Evolutionary conservation across 2,888 invertebrate species (phyloP).

Genomic region (Crematogaster levior): DNA sequence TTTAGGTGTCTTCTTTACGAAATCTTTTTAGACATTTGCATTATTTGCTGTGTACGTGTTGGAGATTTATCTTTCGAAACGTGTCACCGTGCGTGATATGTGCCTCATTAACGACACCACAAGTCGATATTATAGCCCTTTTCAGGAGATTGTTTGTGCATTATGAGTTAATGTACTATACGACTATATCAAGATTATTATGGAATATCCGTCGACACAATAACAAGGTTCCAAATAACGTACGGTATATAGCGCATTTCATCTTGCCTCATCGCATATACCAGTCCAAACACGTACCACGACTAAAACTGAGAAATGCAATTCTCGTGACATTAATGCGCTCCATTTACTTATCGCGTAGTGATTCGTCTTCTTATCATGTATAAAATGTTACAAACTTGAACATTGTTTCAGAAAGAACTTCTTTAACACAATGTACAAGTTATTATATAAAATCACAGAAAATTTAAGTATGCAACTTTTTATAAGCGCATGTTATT

Average conservation of each 20-base stretch:
- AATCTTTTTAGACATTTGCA: conserved; percentile 1
- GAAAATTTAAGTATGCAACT: not conserved
- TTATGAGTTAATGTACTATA: conserved; percentile 22
- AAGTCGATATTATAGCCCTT: not conserved
- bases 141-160: not conserved
- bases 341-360: not conserved
- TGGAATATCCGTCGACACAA: conserved; percentile 9
- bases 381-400: not conserved
- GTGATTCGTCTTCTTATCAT: not conserved
- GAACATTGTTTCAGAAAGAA: not conserved
- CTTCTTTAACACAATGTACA: not conserved
- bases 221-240: not conserved
- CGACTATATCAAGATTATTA: conserved; percentile 10
- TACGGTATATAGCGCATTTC: not conserved
- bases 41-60: not conserved
- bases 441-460: too few species aligned
- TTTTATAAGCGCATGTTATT: not conserved
- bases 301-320: conserved; percentile 26
- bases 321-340: conserved; percentile 11
- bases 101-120: not conserved
- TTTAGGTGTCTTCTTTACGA: not conserved
- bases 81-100: not conserved
- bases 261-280: not conserved
- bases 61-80: not conserved
- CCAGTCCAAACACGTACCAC: not conserved